Base-by-base conservation (phyloP, 2,113 vertebrate genomes). In the Ceratotherium simum region DNA sequence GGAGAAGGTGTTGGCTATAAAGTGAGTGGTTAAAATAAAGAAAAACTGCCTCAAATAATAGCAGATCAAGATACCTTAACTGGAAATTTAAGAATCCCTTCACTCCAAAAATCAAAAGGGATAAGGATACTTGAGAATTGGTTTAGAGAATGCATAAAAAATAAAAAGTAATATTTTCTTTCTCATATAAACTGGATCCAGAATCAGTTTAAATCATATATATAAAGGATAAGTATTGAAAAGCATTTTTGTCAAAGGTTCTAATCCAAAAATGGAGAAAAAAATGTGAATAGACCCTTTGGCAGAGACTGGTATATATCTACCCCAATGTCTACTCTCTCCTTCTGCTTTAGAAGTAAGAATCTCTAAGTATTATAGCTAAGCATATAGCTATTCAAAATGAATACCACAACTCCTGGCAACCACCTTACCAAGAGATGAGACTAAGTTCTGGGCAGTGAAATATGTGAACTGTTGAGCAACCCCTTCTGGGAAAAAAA, bases 361-460 rank as follows among this genome's bases (percentile, higher is more conserved):
- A 78, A 5, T 4, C 25, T 69, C 0, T 51, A 80, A 80, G 6
- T 75, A n/a, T 86, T 62, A 51, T 46, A 90, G 58, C 13, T 16
- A 81, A 95, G 31, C 13, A 54, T 29, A 29, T n/a, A 73, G 39
- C 29, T n/a, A 75, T 70, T 97, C 39, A 56, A 86, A 92, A 81
- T 85, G 25, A 80, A 75, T 9, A 42, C 13, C 27, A 4, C 2
- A 90, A 36, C 75, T 62, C 4, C 18, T 62, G n/a, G 16, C 23
- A 81, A 54, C 20, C 21, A 25, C 8, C 5, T 79, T 69, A 51
- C 6, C 36, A n/a, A 20, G 14, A 65, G 36, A 67, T 75, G 5
- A 82, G 46, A 78, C 33, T 46, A 67, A 29, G 14, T 64, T 95
- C 54, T 70, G 16, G 31, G 78, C 11, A 48, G 10, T 56, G 56